Percentiles rank a stretch among this genome's conserved stretches.
Evolutionary conservation across 2,113 vertebrate genomes (phyloP).

Genomic region (Telmatochromis sp.): DNA sequence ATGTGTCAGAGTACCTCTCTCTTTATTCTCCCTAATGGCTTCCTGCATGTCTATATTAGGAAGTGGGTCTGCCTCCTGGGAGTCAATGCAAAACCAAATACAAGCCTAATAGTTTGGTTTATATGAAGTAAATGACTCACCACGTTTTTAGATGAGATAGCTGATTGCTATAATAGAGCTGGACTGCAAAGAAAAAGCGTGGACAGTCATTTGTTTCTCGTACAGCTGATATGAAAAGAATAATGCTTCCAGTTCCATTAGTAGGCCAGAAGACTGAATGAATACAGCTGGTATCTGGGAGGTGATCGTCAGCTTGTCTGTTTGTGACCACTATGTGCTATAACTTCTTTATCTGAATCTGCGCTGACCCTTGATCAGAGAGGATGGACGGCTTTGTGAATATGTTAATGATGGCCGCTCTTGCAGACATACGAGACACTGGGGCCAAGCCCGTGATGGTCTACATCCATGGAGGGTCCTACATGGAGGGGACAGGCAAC

Average conservation of each 20-base stretch:
- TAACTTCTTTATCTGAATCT: slow-evolving; percentile 44
- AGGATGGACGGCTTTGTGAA: slow-evolving; percentile 57
- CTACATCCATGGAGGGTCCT: slow-evolving; percentile 96
- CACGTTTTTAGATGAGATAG: slow-evolving; percentile 13
- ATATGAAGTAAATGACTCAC: slow-evolving; percentile 16
- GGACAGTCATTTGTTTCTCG: slow-evolving; percentile 38
- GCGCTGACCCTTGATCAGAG: slow-evolving; percentile 59
- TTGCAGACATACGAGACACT: slow-evolving; percentile 98
- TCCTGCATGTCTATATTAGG: slow-evolving; percentile 48
- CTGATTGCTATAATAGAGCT: slow-evolving; percentile 33
- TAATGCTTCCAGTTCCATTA: slow-evolving; percentile 2
- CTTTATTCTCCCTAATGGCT: slow-evolving; percentile 56
- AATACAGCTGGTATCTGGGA: slow-evolving; percentile 74
- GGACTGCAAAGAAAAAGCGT: slow-evolving; percentile 26
- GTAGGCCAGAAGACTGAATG: neutral
- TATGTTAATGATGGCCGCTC: slow-evolving; percentile 76
- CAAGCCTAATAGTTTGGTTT: slow-evolving; percentile 7
- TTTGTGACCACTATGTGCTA: slow-evolving; percentile 40
- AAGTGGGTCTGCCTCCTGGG: slow-evolving; percentile 25
- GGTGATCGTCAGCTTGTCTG: slow-evolving; percentile 45
- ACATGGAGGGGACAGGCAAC: slow-evolving; percentile 99
- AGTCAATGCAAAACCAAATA: slow-evolving; percentile 22
- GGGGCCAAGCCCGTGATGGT: slow-evolving; percentile 99
- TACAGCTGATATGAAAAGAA: slow-evolving; percentile 1
- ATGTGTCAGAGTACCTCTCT: slow-evolving; percentile 55